A percentile compares a stretch with the other conserved stretches of the same genome.
Conservation (phyloP, 2,888 invertebrate genomes). For the Germaria angustata region DNA sequence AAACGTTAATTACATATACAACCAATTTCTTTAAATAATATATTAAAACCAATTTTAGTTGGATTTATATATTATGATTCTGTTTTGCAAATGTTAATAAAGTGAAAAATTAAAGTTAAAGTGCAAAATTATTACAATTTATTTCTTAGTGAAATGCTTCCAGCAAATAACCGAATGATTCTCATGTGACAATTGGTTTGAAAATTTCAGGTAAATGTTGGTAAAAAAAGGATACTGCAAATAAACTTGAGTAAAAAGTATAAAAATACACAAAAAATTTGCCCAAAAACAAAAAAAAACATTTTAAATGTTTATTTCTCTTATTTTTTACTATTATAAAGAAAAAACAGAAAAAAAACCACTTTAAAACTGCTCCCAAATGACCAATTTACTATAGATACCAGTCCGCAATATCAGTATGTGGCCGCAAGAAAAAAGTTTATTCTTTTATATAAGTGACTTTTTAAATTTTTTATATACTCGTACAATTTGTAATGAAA, state of each 20-base stretch:
- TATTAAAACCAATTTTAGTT: too few species aligned
- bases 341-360: constrained; percentile 36
- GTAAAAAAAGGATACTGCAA: constrained; percentile 10
- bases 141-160: constrained; percentile 7
- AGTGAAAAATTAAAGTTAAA: background rate
- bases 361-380: constrained; percentile 65
- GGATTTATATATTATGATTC: too few species aligned
- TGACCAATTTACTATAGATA: constrained; percentile 66
- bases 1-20: too few species aligned
- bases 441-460: background rate
- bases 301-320: constrained; percentile 8
- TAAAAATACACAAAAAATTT: background rate
- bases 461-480: constrained; percentile 1
- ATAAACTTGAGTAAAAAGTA: background rate
- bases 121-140: background rate
- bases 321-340: constrained; percentile 35
- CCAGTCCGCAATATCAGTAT: constrained; percentile 18
- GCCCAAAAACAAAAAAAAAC: background rate
- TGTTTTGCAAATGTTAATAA: constrained; percentile 15
- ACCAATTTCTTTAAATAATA: too few species aligned
- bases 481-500: constrained; percentile 30
- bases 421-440: background rate
- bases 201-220: constrained; percentile 23
- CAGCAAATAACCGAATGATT: constrained; percentile 31
- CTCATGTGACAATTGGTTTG: constrained; percentile 53